Evolutionary conservation across 2,797 vertebrate species (phyloP).

Genomic region (Lacerta viridis): DNA sequence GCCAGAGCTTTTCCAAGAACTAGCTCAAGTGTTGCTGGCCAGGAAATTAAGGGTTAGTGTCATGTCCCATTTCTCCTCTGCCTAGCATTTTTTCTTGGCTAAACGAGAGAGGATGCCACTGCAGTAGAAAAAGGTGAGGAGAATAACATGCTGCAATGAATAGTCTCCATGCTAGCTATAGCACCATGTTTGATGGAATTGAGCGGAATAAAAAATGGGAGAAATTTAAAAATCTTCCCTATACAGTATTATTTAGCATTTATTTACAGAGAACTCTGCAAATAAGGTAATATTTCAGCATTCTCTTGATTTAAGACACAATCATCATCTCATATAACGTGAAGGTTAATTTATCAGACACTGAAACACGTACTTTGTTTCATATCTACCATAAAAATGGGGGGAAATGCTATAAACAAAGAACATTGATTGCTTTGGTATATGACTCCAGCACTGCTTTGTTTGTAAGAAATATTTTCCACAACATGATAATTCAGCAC

Average conservation of each 20-base stretch:
- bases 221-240: background rate
- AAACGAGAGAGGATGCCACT: background rate
- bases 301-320: background rate
- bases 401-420: background rate
- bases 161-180: background rate
- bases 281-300: slow-evolving; percentile 12
- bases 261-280: background rate
- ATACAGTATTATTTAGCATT: background rate
- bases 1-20: too few species aligned
- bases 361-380: background rate
- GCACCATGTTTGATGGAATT: background rate
- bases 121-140: background rate
- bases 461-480: background rate
- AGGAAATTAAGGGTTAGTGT: background rate
- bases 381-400: background rate
- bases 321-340: background rate
- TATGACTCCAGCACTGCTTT: background rate
- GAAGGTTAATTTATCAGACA: background rate
- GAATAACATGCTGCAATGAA: background rate
- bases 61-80: background rate
- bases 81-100: background rate
- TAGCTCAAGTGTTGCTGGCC: too few species aligned
- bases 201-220: background rate
- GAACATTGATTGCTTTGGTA: background rate
- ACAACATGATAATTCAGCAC: background rate